phyloP scores from a whole-genome alignment of 2,797 vertebrate genomes.

The Epinephelus awoara region DNA sequence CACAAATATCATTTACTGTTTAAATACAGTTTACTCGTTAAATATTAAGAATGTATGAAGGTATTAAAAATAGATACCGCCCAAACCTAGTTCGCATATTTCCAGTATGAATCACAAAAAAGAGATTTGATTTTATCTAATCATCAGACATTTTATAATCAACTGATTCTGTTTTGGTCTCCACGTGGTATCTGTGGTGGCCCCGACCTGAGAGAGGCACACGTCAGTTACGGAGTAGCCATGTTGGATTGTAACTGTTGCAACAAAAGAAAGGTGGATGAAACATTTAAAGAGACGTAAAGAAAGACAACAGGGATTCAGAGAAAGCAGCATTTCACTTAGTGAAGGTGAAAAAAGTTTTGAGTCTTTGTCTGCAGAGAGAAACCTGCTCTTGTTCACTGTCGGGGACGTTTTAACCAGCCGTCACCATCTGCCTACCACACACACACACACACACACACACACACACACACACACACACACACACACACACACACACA shows the following conservation, averaged over 20 bases:
- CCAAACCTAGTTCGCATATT: not conserved
- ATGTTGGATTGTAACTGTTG: not conserved
- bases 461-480: conserved; percentile 42
- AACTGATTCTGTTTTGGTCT: not conserved
- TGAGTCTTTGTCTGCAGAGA: conserved; percentile 21
- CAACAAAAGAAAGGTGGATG: not conserved
- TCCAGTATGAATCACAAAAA: not conserved
- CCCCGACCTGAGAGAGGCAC: not conserved
- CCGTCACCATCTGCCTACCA: conserved; percentile 69
- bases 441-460: conserved; percentile 19
- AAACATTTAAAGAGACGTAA: not conserved
- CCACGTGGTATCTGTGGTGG: not conserved
- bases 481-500: conserved; percentile 24
- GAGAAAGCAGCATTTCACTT: not conserved
- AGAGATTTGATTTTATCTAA: not conserved
- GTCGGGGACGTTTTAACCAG: conserved; percentile 67
- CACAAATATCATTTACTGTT: too few species aligned
- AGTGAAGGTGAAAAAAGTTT: conserved; percentile 11
- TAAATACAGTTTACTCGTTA: too few species aligned
- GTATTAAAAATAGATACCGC: too few species aligned
- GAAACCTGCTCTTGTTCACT: conserved; percentile 43
- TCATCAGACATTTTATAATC: not conserved
- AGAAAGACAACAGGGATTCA: not conserved
- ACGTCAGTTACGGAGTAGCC: too few species aligned
- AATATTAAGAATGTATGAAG: too few species aligned